A percentile compares a stretch with the other conserved stretches of the same genome.
Evolutionary conservation across 2,888 invertebrate species (phyloP).

Genomic region (Dicycla oo): DNA sequence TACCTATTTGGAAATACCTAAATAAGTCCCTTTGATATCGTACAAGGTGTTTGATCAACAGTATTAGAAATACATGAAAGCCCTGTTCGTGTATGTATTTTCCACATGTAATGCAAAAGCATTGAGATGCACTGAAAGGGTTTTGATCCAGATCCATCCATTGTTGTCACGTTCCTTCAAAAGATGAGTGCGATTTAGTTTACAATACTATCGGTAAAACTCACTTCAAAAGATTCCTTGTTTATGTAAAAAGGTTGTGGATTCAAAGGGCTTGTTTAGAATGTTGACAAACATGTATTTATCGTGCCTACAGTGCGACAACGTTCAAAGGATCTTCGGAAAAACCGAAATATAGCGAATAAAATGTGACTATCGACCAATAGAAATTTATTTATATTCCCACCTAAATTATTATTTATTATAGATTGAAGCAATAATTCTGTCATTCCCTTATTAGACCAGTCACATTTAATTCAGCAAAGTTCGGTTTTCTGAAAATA

Average conservation of each 20-base stretch:
- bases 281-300: neutral
- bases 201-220: slow-evolving; percentile 33
- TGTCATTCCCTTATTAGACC: too few relatives aligned
- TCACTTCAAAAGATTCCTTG: slow-evolving; percentile 1
- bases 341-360: too few relatives aligned
- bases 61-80: neutral
- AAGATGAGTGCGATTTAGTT: slow-evolving; percentile 45
- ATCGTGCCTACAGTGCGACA: too few relatives aligned
- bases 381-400: too few relatives aligned
- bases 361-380: too few relatives aligned
- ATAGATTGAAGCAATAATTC: too few relatives aligned
- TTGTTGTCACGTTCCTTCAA: slow-evolving; percentile 46
- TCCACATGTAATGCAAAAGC: slow-evolving; percentile 27
- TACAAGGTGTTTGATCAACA: slow-evolving; percentile 12
- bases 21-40: slow-evolving; percentile 1
- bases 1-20: neutral
- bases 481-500: too few relatives aligned
- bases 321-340: too few relatives aligned
- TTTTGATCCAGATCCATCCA: slow-evolving; percentile 42
- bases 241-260: neutral
- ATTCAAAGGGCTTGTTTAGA: neutral
- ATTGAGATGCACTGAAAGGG: slow-evolving; percentile 43
- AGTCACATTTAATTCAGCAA: too few relatives aligned
- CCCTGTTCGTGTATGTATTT: slow-evolving; percentile 20
- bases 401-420: too few relatives aligned